Conservation (phyloP, 2,113 vertebrate genomes). For the Colinus virginianus region DNA sequence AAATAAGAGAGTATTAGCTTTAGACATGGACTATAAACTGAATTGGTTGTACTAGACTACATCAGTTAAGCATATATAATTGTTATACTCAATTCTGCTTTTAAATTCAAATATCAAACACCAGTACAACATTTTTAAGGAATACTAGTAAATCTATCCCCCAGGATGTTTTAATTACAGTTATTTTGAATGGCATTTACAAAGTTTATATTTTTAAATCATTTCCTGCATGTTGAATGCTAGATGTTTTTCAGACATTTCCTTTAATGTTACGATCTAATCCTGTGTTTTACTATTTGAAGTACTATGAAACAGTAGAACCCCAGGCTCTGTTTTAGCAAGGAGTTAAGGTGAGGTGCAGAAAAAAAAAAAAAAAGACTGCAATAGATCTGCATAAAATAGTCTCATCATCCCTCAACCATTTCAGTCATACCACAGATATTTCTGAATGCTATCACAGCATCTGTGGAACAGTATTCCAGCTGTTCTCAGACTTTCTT, state of each 20-base stretch:
- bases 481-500: background rate
- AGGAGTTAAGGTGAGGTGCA: background rate
- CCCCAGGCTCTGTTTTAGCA: background rate
- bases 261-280: background rate
- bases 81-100: background rate
- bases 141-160: background rate
- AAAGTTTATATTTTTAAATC: background rate
- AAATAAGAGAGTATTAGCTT: background rate
- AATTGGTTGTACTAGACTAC: background rate
- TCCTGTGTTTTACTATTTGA: background rate
- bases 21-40: background rate
- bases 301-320: background rate
- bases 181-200: background rate
- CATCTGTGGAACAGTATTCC: constrained; percentile 4
- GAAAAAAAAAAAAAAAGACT: background rate
- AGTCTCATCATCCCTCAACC: background rate
- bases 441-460: background rate
- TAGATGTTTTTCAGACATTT: background rate
- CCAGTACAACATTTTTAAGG: background rate
- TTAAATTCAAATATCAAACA: background rate
- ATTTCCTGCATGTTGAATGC: background rate
- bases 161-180: constrained; percentile 13
- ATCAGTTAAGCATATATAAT: background rate
- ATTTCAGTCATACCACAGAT: background rate
- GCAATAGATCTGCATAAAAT: background rate